phyloP scores from a whole-genome alignment of 2,888 invertebrate species.

The Stramonita haemastoma region DNA sequence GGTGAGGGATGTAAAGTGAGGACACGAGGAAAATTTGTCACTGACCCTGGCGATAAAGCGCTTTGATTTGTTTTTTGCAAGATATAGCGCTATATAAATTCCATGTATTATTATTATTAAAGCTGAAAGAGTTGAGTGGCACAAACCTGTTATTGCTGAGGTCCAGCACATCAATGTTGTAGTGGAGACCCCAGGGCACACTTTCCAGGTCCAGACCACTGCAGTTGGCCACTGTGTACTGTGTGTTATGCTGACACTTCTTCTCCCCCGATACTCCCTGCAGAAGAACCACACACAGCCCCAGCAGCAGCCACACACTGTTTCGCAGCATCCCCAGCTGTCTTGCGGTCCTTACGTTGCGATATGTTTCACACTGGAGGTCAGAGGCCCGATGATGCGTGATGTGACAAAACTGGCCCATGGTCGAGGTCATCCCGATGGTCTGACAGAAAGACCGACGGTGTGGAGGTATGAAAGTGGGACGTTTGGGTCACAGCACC shows the following conservation, averaged over 20 bases:
- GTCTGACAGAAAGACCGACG: not conserved
- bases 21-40: not conserved
- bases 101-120: too few species aligned
- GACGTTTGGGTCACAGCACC: not conserved
- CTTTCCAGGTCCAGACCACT: conserved; percentile 53
- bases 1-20: not conserved
- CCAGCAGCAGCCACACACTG: not conserved
- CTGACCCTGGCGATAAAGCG: not conserved
- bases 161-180: conserved; percentile 61
- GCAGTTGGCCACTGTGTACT: conserved; percentile 61
- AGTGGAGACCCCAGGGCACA: conserved; percentile 65
- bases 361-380: too few species aligned
- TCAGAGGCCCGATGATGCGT: too few species aligned
- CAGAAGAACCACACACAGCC: not conserved
- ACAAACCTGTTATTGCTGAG: conserved; percentile 60
- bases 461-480: too few species aligned
- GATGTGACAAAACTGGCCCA: not conserved
- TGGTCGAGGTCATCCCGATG: not conserved
- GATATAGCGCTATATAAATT: too few species aligned
- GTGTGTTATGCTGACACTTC: conserved; percentile 41
- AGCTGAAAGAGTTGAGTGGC: too few species aligned
- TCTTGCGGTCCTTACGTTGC: not conserved
- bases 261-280: not conserved
- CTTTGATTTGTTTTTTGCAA: too few species aligned
- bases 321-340: too few species aligned